These are phyloP conservation scores for Dunckerocampus dactyliophorus DNA, from an alignment of 2,113 vertebrate genomes.

Conservation along the genomic window DNA sequence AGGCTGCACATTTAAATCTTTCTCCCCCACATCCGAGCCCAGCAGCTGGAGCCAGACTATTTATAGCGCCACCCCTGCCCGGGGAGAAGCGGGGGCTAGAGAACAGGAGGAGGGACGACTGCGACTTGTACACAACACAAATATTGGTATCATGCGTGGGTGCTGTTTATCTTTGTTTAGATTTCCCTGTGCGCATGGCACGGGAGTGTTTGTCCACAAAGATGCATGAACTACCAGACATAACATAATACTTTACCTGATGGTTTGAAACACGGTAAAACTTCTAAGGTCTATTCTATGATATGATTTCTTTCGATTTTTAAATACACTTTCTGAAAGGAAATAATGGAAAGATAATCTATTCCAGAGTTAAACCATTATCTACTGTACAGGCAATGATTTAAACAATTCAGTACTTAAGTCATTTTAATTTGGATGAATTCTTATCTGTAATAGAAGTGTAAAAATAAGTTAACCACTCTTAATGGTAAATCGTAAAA, in stretches of 20 bases:
- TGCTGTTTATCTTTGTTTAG: not conserved
- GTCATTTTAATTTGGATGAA: no score
- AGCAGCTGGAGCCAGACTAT: conserved; percentile 62
- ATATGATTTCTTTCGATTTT: no score
- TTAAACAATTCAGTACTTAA: no score
- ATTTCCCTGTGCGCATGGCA: not conserved
- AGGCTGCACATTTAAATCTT: conserved; percentile 39
- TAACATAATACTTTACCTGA: not conserved
- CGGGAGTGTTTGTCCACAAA: not conserved
- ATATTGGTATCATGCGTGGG: conserved; percentile 10
- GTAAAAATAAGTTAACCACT: no score
- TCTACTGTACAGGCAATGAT: no score
- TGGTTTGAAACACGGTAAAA: no score
- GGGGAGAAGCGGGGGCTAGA: conserved; percentile 35
- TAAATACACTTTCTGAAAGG: no score
- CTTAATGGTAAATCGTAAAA: no score
- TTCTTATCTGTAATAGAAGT: no score
- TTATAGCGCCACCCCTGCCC: conserved; percentile 56
- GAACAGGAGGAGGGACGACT: conserved; percentile 36
- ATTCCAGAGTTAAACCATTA: no score
- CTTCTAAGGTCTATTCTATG: no score
- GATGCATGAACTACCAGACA: not conserved
- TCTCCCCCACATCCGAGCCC: conserved; percentile 40
- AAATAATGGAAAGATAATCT: no score
- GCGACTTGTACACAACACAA: conserved; percentile 37